Evolutionary conservation across 2,113 vertebrate species (phyloP).

Genomic region (Gymnocephalus cernua): DNA sequence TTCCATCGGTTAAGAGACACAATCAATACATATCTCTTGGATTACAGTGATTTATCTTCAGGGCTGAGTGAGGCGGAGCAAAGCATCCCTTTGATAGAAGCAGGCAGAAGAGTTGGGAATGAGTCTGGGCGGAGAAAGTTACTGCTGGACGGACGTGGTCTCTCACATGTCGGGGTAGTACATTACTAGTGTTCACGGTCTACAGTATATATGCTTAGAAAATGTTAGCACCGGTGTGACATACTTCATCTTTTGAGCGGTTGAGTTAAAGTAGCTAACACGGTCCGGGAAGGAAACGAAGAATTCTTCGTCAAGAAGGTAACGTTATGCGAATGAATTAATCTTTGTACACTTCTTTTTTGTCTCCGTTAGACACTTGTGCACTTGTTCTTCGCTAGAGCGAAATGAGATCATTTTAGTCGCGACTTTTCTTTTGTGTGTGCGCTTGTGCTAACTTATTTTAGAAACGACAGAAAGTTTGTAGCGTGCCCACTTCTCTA

Average conservation of each 20-base stretch:
- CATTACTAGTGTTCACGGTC: not conserved
- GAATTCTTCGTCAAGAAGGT: slow-evolving; percentile 71
- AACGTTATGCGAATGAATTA: slow-evolving; percentile 42
- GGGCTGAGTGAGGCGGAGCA: slow-evolving; percentile 71
- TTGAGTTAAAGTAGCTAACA: not conserved
- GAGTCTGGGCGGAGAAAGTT: slow-evolving; percentile 75
- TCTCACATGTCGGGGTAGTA: slow-evolving; percentile 35
- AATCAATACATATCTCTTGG: not conserved
- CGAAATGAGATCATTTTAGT: not conserved
- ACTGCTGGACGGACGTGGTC: slow-evolving; percentile 49
- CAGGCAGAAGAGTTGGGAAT: slow-evolving; percentile 53
- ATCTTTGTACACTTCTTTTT: slow-evolving; percentile 19
- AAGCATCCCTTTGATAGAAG: slow-evolving; percentile 66
- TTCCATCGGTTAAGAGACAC: slow-evolving; percentile 1
- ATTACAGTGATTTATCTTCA: slow-evolving; percentile 50
- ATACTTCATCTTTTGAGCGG: not conserved
- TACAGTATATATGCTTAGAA: not conserved
- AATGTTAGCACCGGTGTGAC: not conserved
- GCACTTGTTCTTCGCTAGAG: slow-evolving; percentile 46
- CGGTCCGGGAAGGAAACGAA: slow-evolving; percentile 9
- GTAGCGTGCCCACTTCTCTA: slow-evolving; percentile 15
- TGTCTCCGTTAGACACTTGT: slow-evolving; percentile 17
- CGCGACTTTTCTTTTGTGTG: not conserved
- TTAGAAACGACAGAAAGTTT: not conserved
- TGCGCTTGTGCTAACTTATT: not conserved